Evolutionary conservation across 2,113 vertebrate species (phyloP).

Genomic region (Nycticebus coucang): DNA sequence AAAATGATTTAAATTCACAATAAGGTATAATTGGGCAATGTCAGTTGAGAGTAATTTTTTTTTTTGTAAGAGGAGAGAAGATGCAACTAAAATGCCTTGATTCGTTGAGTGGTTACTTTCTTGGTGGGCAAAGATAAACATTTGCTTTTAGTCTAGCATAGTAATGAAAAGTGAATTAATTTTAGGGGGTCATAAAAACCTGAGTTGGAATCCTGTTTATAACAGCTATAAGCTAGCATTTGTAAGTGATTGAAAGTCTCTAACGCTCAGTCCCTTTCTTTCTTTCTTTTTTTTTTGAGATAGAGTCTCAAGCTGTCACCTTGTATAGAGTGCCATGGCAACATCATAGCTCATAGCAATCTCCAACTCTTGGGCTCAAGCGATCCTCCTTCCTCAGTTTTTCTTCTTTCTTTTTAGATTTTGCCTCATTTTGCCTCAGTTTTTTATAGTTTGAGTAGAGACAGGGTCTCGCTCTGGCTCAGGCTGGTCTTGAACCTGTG

Average conservation of each 20-base stretch:
- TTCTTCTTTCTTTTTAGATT: too few relatives aligned
- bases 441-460: too few relatives aligned
- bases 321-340: too few relatives aligned
- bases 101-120: conserved; percentile 42
- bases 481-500: too few relatives aligned
- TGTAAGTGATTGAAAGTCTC: background rate
- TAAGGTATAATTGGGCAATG: background rate
- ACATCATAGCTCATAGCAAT: too few relatives aligned
- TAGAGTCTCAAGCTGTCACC: too few relatives aligned
- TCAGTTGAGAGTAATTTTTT: background rate
- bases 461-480: too few relatives aligned
- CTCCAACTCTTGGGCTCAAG: too few relatives aligned
- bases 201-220: background rate
- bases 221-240: background rate
- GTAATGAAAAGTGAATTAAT: conserved; percentile 34
- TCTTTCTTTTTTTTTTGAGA: background rate
- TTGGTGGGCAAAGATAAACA: conserved; percentile 33
- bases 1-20: conserved; percentile 30
- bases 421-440: too few relatives aligned
- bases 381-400: too few relatives aligned
- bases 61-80: conserved; percentile 1
- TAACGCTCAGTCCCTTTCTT: conserved; percentile 14
- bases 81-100: background rate
- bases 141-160: conserved; percentile 42
- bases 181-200: background rate